These are phyloP conservation scores for Hylia prasina DNA, from an alignment of 2,113 vertebrate species.

Conservation along the genomic window DNA sequence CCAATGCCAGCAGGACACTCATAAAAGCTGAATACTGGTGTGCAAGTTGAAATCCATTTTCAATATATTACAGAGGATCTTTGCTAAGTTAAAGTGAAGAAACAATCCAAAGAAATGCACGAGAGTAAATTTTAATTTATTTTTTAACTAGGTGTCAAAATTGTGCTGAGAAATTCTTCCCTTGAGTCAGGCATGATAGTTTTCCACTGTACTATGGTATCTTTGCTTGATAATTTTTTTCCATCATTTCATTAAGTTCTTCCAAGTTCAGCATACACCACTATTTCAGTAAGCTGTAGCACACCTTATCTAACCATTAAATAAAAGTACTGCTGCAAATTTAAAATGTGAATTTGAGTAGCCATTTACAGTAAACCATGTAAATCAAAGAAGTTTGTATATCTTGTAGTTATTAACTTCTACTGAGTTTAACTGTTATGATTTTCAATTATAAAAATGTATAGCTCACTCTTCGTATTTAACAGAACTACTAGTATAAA, in stretches of 20 bases:
- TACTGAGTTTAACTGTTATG: not conserved
- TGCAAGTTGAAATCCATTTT: conserved; percentile 22
- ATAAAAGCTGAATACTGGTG: not conserved
- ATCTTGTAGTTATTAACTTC: not conserved
- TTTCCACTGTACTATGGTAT: not conserved
- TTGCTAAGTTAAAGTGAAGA: not conserved
- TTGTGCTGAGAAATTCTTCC: conserved; percentile 11
- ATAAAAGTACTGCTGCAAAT: not conserved
- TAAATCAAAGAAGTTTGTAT: not conserved
- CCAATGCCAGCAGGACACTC: conserved; percentile 42
- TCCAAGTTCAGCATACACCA: not conserved
- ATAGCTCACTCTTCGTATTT: not conserved
- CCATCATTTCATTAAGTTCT: not conserved
- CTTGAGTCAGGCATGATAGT: not conserved
- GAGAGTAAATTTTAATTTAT: not conserved
- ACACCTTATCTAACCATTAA: not conserved
- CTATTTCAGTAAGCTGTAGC: not conserved
- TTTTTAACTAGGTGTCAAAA: not conserved
- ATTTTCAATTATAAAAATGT: not conserved
- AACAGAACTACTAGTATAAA: not conserved
- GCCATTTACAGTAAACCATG: not conserved
- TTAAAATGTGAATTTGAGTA: not conserved
- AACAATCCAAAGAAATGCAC: not conserved
- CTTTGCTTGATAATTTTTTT: not conserved
- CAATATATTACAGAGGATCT: not conserved